These are phyloP conservation scores for Microtus pennsylvanicus DNA, from an alignment of 2,113 vertebrate genomes.

Conservation along the genomic window DNA sequence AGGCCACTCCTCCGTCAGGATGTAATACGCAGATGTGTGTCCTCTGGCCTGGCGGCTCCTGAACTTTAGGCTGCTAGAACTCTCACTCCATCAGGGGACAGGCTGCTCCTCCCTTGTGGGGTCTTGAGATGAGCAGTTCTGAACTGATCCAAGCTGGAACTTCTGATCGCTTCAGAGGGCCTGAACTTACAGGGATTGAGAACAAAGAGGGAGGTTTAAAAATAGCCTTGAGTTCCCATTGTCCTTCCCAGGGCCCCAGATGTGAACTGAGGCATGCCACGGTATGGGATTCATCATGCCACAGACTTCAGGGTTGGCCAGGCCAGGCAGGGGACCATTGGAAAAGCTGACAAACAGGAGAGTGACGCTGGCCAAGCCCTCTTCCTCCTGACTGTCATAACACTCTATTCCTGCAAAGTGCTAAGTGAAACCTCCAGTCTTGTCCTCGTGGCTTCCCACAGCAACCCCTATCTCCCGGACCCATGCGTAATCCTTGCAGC, in stretches of 20 bases:
- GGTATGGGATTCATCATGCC: not conserved
- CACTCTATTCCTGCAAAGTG: not conserved
- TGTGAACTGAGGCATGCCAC: too few relatives aligned
- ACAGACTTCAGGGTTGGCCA: not conserved
- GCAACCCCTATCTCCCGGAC: not conserved
- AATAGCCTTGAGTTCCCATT: too few relatives aligned
- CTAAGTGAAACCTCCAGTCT: not conserved
- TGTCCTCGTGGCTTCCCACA: not conserved
- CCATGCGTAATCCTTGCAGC: fast-evolving
- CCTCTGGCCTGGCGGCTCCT: fast-evolving
- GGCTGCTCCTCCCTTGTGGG: slow-evolving; percentile 5
- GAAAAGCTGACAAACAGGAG: slow-evolving; percentile 23
- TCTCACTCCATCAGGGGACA: slow-evolving; percentile 65
- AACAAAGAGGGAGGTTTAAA: not conserved
- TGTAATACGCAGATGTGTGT: not conserved
- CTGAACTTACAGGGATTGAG: not conserved
- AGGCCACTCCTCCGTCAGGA: not conserved
- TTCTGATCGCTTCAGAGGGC: not conserved
- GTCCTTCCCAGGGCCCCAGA: not conserved
- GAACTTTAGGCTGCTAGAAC: not conserved
- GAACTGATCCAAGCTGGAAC: not conserved
- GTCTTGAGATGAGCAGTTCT: not conserved
- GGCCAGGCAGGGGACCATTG: not conserved
- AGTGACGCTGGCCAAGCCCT: not conserved
- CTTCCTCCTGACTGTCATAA: not conserved